Conservation (phyloP, 2,888 invertebrate species). For the Harmothoe impar region DNA sequence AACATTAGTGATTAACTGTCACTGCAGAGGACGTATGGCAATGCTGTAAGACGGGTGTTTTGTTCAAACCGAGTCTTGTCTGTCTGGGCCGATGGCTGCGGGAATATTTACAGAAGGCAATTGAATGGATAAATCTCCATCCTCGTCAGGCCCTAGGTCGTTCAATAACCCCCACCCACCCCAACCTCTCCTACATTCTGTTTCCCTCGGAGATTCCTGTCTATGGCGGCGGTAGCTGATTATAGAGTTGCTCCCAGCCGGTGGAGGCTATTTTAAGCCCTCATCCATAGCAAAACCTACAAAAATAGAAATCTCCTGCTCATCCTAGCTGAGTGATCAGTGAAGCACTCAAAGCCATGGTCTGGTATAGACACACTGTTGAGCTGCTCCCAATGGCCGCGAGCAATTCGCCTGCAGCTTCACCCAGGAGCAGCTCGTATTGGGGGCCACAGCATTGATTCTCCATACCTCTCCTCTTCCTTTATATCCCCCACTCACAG, state of each 20-base stretch:
- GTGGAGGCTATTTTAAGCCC: background rate
- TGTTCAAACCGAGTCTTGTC: background rate
- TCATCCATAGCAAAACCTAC: background rate
- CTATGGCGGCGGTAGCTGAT: background rate
- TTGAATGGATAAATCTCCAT: constrained; percentile 14
- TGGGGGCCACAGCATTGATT: background rate
- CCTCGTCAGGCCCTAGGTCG: background rate
- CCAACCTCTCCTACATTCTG: background rate
- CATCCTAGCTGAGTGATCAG: background rate
- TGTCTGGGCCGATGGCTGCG: background rate
- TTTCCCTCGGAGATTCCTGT: background rate
- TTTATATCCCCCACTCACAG: too few species aligned
- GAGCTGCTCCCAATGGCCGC: too few species aligned
- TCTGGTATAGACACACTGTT: background rate
- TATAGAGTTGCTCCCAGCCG: background rate
- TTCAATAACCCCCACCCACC: background rate
- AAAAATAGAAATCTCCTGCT: constrained; percentile 26
- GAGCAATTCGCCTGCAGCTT: too few species aligned
- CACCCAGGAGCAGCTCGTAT: too few species aligned
- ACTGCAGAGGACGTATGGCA: too few species aligned
- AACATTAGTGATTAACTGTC: too few species aligned
- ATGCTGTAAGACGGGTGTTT: too few species aligned
- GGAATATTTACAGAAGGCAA: constrained; percentile 8
- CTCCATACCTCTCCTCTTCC: background rate
- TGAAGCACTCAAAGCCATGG: background rate